Percentiles rank a stretch among this genome's conserved stretches.
Conservation (phyloP, 2,888 invertebrate genomes). For the Apomyelois bistriatella region DNA sequence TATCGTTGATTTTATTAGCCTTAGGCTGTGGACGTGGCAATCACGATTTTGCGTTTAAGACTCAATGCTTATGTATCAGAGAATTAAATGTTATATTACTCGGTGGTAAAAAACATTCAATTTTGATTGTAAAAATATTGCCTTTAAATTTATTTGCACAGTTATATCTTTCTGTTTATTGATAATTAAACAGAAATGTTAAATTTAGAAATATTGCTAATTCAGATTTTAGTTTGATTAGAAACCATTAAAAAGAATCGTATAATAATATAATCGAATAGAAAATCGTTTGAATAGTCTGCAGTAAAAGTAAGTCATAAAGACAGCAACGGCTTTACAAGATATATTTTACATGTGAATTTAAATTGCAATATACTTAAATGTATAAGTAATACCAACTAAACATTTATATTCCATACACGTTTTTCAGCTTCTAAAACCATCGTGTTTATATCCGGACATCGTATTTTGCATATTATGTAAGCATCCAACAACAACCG, state of each 20-base stretch:
- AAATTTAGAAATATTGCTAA: neutral
- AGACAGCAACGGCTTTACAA: neutral
- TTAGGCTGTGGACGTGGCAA: constrained; percentile 7
- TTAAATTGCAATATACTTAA: neutral
- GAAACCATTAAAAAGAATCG: neutral
- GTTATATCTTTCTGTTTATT: neutral
- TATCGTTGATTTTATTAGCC: constrained; percentile 10
- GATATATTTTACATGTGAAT: neutral
- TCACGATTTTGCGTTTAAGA: constrained; percentile 6
- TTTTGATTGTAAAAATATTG: neutral
- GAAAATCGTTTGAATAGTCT: neutral
- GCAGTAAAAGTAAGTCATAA: neutral
- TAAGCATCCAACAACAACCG: constrained; percentile 2
- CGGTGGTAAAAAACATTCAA: neutral
- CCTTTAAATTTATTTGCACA: neutral
- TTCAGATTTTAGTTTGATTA: neutral
- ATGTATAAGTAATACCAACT: neutral
- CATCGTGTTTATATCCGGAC: neutral
- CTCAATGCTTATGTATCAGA: neutral
- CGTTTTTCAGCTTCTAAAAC: neutral
- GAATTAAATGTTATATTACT: neutral
- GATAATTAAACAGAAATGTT: neutral
- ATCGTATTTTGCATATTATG: constrained; percentile 4
- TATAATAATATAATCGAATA: too few species aligned
- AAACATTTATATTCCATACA: neutral